A percentile compares a stretch with the other conserved stretches of the same genome.
These are phyloP conservation scores for Chondrosia reniformis DNA, from an alignment of 37 sponge, comb jelly and placozoan genomes.

Conservation along the genomic window DNA sequence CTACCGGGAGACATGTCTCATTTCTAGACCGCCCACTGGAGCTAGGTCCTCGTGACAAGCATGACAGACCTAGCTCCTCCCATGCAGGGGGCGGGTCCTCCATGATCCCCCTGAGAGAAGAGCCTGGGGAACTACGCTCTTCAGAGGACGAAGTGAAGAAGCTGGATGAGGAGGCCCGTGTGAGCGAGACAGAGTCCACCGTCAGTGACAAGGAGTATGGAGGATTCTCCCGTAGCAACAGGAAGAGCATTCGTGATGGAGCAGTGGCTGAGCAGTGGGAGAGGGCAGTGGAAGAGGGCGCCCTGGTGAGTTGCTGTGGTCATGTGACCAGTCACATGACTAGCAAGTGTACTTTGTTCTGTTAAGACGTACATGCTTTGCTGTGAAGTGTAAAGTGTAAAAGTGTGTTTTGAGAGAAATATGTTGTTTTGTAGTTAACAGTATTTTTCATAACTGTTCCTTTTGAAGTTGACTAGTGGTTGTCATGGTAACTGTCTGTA, in stretches of 20 bases:
- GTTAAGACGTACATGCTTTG: background rate
- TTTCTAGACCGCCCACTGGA: background rate
- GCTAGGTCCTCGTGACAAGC: conserved; percentile 3
- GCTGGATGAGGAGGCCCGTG: background rate
- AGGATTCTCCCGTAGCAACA: background rate
- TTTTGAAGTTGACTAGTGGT: background rate
- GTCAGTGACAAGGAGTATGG: conserved; percentile 14
- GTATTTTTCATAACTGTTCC: background rate
- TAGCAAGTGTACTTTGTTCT: conserved; percentile 9
- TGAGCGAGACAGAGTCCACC: conserved; percentile 6
- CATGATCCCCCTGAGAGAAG: conserved; percentile 7
- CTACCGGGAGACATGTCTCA: conserved; percentile 12
- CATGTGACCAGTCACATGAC: background rate
- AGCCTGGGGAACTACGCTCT: background rate
- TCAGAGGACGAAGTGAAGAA: conserved; percentile 5
- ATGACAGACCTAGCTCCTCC: conserved; percentile 1
- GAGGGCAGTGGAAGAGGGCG: conserved; percentile 30
- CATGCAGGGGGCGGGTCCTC: background rate
- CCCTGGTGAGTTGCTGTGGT: conserved; percentile 25
- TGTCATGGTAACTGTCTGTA: background rate
- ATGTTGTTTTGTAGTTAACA: background rate
- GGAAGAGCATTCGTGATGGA: conserved; percentile 63
- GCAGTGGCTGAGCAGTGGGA: conserved; percentile 43
- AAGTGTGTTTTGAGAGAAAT: background rate
- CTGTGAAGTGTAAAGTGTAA: background rate